A percentile compares a stretch with the other conserved stretches of the same genome.
These are phyloP conservation scores for Julus scanicus DNA, from an alignment of 2,888 invertebrate species.

Conservation along the genomic window DNA sequence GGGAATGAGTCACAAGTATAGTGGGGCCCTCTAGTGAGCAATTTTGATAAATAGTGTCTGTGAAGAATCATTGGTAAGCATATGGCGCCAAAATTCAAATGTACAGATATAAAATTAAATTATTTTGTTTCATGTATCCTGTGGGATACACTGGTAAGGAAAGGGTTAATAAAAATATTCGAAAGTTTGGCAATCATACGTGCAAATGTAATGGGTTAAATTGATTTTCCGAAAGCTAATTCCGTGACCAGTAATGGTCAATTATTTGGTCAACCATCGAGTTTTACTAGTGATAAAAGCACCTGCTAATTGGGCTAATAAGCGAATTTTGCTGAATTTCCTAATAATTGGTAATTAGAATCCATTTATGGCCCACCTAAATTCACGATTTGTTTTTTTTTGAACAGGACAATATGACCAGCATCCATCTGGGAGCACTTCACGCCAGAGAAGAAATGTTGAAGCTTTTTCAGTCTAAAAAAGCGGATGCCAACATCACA, in stretches of 20 bases:
- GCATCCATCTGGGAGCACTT: constrained; percentile 93
- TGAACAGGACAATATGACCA: constrained; percentile 94
- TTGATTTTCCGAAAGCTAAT: no score
- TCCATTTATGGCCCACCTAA: neutral
- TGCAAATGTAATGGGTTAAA: no score
- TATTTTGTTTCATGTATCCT: no score
- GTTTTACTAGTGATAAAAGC: neutral
- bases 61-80: no score
- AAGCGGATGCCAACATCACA: constrained; percentile 90
- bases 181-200: no score
- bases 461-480: constrained; percentile 85
- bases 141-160: no score
- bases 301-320: neutral
- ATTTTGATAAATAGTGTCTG: no score
- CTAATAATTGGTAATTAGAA: neutral
- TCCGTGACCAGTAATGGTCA: neutral
- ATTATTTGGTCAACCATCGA: neutral
- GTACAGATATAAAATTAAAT: no score
- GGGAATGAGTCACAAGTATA: no score
- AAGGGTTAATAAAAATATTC: no score
- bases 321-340: neutral
- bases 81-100: no score
- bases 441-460: constrained; percentile 95
- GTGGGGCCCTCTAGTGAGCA: no score
- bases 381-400: neutral